A percentile compares a stretch with the other conserved stretches of the same genome.
Conservation (phyloP, 2,888 invertebrate species). For the Antitype chi region DNA sequence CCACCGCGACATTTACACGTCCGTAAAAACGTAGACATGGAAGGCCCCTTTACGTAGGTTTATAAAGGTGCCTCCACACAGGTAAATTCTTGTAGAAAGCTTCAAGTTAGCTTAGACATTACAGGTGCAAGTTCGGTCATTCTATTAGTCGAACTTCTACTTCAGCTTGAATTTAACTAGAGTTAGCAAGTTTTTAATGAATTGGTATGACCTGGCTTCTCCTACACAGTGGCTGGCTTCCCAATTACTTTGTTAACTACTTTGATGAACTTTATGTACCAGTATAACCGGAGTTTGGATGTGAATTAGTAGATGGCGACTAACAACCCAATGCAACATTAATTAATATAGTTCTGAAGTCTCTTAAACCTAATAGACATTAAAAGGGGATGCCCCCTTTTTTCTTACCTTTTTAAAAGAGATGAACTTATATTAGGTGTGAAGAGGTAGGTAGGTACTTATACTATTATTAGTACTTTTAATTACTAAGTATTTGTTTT, state of each 20-base stretch:
- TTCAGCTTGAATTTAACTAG: conserved; percentile 28
- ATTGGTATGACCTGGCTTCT: conserved; percentile 32
- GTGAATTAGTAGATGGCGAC: neutral
- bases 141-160: conserved; percentile 45
- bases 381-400: neutral
- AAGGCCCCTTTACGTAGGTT: too few relatives aligned
- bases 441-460: too few relatives aligned
- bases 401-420: neutral
- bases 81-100: neutral
- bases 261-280: conserved; percentile 26
- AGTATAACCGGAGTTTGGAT: neutral
- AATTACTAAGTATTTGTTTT: neutral
- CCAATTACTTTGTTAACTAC: conserved; percentile 40
- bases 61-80: neutral
- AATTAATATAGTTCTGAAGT: neutral
- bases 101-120: neutral
- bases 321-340: neutral
- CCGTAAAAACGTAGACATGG: too few relatives aligned
- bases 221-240: conserved; percentile 2
- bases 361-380: neutral
- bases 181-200: conserved; percentile 55
- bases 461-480: too few relatives aligned
- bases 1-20: too few relatives aligned
- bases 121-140: conserved; percentile 43
- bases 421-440: too few relatives aligned